These are phyloP conservation scores for Eilema caniola DNA, from an alignment of 2,888 invertebrate species.

Conservation along the genomic window DNA sequence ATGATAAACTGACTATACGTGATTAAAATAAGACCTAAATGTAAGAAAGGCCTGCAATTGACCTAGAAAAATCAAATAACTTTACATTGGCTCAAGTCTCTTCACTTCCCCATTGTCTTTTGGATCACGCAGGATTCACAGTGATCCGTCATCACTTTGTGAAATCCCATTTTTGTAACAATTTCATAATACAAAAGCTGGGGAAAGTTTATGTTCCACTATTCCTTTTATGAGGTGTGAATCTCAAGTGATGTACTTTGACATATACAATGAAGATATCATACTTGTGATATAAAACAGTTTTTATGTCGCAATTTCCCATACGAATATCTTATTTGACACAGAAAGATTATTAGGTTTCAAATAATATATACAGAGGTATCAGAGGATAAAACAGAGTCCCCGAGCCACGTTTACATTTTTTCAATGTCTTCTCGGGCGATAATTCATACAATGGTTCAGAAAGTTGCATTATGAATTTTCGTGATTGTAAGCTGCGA, in stretches of 20 bases:
- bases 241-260: conserved; percentile 20
- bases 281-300: conserved; percentile 9
- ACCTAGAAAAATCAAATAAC: background rate
- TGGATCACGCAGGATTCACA: background rate
- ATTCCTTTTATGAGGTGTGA: conserved; percentile 9
- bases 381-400: too few relatives aligned
- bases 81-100: background rate
- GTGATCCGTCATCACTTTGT: conserved; percentile 14
- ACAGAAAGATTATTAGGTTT: background rate
- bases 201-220: conserved; percentile 6
- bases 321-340: conserved; percentile 10
- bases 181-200: conserved; percentile 21
- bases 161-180: conserved; percentile 10
- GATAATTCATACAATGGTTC: too few relatives aligned
- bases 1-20: background rate
- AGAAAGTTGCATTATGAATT: too few relatives aligned
- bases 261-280: conserved; percentile 5
- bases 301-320: conserved; percentile 11
- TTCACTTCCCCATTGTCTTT: conserved; percentile 3
- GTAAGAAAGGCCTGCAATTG: background rate
- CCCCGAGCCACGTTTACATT: too few relatives aligned
- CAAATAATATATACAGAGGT: background rate
- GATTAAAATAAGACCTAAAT: background rate
- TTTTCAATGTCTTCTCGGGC: too few relatives aligned
- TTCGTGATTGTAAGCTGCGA: too few relatives aligned